Base-by-base conservation (phyloP, 2,797 vertebrate species). In the Melopsittacus undulatus region DNA sequence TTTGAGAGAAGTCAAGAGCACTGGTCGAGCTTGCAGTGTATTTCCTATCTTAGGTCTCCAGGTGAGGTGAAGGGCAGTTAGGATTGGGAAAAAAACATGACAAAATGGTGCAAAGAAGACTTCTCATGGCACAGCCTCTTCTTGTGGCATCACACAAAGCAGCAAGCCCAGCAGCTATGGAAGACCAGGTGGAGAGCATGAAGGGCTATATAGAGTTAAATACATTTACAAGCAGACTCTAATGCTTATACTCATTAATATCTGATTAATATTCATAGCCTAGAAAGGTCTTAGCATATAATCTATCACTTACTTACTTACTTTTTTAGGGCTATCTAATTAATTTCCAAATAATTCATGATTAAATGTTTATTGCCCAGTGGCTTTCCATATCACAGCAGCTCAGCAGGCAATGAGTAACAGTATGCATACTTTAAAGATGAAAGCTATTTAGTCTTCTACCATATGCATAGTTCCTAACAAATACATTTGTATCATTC, bases 321-420 rank as follows among this genome's bases (percentile, higher is more conserved):
- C 20, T n/a, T 56, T 94, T 82, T 89, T 68, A 90, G 74, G 54
- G 51, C 78, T 89, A 52, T 69, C 43, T 93, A 94, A 77, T 92
- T 90, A 48, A 56, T 83, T 88, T 90, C 26, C 82, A 93, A 97
- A 83, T 72, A 14, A 70, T 95, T 96, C 94, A 73, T 85, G 92
- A 70, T 83, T 64, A 83, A 94, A 86, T 84, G 38, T 46, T 94
- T 90, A 82, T 73, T 93, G 81, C 52, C 36, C 51, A 89, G 30
- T 52, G 81, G 69, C 79, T 78, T 74, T 90, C 34, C 0, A 0
- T 89, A 90, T 38, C 0, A 1, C 66, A 95, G 72, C 68, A 92
- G 88, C 54, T 87, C 90, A 91, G 83, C 45, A 83, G 85, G 88
- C 93, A 94, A 30, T 43, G 68, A 94, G 75, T 75, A 96, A 92